Percentiles rank a stretch among this genome's conserved stretches.
Conservation (phyloP, 1,140 invertebrate genomes). For the Chrysopa pallens region DNA sequence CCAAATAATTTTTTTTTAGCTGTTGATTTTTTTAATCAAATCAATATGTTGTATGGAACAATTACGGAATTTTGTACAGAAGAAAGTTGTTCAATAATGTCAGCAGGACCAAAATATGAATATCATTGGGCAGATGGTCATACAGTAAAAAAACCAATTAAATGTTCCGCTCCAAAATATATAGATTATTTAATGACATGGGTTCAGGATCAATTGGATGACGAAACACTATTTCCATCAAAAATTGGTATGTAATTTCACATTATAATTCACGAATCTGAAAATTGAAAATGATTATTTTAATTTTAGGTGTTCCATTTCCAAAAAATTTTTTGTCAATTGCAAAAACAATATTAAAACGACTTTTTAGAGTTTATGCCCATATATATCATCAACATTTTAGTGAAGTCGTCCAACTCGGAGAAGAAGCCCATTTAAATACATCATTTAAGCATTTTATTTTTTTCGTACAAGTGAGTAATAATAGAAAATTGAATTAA, state of each 20-base stretch:
- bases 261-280: neutral
- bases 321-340: slow-evolving; percentile 95
- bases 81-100: slow-evolving; percentile 96
- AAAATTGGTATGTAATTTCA: slow-evolving; percentile 67
- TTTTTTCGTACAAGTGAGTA: slow-evolving; percentile 84
- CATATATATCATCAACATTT: slow-evolving; percentile 99
- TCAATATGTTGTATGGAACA: slow-evolving; percentile 99
- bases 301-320: slow-evolving; percentile 76
- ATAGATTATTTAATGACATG: slow-evolving; percentile 99
- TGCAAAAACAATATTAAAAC: slow-evolving; percentile 95
- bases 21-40: slow-evolving; percentile 99
- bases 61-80: slow-evolving; percentile 99
- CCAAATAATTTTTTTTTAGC: too few species aligned
- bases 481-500: too few species aligned
- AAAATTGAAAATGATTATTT: slow-evolving; percentile 5
- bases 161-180: slow-evolving; percentile 98
- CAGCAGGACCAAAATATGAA: slow-evolving; percentile 94
- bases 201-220: slow-evolving; percentile 98
- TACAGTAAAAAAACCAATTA: slow-evolving; percentile 96
- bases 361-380: slow-evolving; percentile 96
- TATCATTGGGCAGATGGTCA: slow-evolving; percentile 99
- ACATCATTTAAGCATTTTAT: slow-evolving; percentile 99
- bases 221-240: slow-evolving; percentile 95
- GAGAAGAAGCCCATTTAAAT: slow-evolving; percentile 98
- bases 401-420: slow-evolving; percentile 89